A percentile compares a stretch with the other conserved stretches of the same genome.
These are phyloP conservation scores for Huso huso DNA, from an alignment of 2,797 vertebrate genomes.

Conservation along the genomic window DNA sequence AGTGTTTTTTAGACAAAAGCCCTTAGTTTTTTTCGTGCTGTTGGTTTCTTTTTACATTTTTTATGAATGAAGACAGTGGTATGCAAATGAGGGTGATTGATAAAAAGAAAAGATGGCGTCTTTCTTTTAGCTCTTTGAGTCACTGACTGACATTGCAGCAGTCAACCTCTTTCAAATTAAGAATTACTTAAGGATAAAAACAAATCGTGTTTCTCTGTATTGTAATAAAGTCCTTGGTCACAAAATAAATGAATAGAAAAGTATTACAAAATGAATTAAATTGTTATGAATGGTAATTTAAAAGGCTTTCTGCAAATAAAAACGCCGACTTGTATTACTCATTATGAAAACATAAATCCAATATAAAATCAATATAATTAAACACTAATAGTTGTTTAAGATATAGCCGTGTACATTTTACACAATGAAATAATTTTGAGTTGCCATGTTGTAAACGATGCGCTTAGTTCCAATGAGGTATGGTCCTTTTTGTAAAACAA, in stretches of 20 bases:
- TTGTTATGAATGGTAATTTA: not conserved
- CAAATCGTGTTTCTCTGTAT: not conserved
- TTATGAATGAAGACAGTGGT: constrained; percentile 95
- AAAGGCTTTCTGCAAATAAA: too few relatives aligned
- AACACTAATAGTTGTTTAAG: too few relatives aligned
- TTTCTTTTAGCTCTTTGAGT: constrained; percentile 45
- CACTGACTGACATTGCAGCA: constrained; percentile 58
- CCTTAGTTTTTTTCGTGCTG: constrained; percentile 7
- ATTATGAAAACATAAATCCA: too few relatives aligned
- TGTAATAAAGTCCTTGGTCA: not conserved
- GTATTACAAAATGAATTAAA: not conserved
- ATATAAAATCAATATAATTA: too few relatives aligned
- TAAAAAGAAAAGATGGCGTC: constrained; percentile 86
- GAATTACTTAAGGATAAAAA: not conserved
- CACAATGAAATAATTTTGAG: too few relatives aligned
- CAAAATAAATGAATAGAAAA: not conserved
- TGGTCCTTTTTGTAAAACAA: too few relatives aligned
- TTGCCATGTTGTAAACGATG: too few relatives aligned
- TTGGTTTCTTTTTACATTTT: constrained; percentile 44
- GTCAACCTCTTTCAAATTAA: constrained; percentile 33
- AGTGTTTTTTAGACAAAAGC: not conserved
- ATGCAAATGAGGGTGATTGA: constrained; percentile 97
- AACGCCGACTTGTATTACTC: too few relatives aligned
- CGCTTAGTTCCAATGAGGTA: too few relatives aligned
- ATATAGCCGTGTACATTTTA: too few relatives aligned